Evolutionary conservation across 2,888 invertebrate genomes (phyloP).

Genomic region (Cenopis cana): DNA sequence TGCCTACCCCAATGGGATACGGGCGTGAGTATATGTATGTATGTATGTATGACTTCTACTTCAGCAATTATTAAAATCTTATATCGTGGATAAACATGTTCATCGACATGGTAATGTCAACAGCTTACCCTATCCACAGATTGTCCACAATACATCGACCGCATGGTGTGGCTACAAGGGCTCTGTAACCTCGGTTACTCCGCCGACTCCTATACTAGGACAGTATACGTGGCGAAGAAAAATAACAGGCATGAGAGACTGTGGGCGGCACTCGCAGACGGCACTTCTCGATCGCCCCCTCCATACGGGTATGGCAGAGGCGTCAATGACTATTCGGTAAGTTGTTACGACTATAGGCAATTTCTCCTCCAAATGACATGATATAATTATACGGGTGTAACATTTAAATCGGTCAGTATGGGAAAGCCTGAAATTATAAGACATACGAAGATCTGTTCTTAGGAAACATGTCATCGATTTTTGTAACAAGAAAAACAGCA

Average conservation of each 20-base stretch:
- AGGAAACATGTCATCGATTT: no score
- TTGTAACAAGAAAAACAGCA: no score
- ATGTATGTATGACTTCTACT: no score
- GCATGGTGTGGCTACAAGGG: conserved; percentile 90
- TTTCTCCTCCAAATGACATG: no score
- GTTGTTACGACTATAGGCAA: background rate
- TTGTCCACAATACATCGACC: conserved; percentile 87
- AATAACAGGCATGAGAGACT: conserved; percentile 86
- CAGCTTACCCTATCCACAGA: conserved; percentile 67
- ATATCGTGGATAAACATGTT: no score
- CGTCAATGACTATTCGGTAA: conserved; percentile 13
- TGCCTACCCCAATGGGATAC: no score
- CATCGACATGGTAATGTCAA: background rate
- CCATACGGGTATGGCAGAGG: conserved; percentile 3
- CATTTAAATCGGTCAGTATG: no score
- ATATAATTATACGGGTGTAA: no score
- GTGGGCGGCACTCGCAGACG: conserved; percentile 87
- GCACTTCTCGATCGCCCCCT: conserved; percentile 29
- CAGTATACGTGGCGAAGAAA: conserved; percentile 68
- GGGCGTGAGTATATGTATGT: no score
- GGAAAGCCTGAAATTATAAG: no score
- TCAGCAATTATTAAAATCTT: no score
- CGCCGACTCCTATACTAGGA: conserved; percentile 69
- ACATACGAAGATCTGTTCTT: no score
- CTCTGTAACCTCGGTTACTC: conserved; percentile 85